phyloP scores from a whole-genome alignment of 2,113 vertebrate species.

The Probosciger aterrimus region DNA sequence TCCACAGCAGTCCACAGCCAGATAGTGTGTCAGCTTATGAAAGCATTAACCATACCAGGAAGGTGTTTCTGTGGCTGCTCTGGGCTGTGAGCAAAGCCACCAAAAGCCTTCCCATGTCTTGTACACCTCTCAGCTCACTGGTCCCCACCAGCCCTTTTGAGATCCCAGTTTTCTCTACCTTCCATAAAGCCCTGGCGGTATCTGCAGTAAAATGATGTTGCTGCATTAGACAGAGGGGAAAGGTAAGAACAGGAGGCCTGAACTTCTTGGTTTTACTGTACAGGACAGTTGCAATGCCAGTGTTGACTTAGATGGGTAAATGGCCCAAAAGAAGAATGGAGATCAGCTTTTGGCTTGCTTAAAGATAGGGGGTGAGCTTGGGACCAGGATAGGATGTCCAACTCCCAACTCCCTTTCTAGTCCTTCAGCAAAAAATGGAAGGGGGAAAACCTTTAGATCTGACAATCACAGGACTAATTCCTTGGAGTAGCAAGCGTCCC shows the following conservation, averaged over 20 bases:
- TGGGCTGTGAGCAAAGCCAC: background rate
- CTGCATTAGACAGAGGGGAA: background rate
- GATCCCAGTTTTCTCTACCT: background rate
- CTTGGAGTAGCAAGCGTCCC: background rate
- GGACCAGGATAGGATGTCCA: background rate
- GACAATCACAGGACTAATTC: background rate
- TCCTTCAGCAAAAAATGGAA: background rate
- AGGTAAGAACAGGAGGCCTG: background rate
- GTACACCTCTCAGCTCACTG: background rate
- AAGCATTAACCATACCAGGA: background rate
- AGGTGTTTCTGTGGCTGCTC: background rate
- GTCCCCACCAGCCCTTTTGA: background rate
- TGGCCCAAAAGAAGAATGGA: background rate
- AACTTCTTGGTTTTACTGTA: background rate
- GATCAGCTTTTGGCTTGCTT: background rate
- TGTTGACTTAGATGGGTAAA: background rate
- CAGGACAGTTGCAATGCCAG: background rate
- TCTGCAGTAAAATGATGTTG: background rate
- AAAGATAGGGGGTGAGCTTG: background rate
- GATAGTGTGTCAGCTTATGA: background rate
- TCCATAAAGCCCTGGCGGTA: background rate
- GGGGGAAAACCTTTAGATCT: background rate
- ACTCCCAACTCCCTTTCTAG: background rate
- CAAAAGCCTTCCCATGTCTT: background rate
- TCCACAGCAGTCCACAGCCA: background rate